These are phyloP conservation scores for Tinea trinotella DNA, from an alignment of 2,888 invertebrate species.

Conservation along the genomic window DNA sequence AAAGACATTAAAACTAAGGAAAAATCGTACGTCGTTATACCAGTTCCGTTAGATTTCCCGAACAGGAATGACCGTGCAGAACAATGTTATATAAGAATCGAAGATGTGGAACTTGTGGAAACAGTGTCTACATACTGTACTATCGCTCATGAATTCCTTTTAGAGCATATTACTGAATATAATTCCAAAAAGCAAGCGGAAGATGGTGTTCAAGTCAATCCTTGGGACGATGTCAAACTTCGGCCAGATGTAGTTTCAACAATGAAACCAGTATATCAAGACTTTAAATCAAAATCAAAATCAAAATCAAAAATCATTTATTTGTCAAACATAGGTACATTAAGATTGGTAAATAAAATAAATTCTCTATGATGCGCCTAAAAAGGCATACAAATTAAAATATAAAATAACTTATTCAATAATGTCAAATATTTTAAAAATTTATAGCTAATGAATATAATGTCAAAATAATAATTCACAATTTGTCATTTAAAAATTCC, in stretches of 20 bases:
- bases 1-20: constrained; percentile 27
- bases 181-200: constrained; percentile 52
- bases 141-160: constrained; percentile 46
- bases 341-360: no score
- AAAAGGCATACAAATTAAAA: no score
- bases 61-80: constrained; percentile 53
- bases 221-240: constrained; percentile 43
- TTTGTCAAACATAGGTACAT: no score
- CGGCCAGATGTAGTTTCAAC: background rate
- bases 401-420: no score
- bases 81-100: constrained; percentile 59
- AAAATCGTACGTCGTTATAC: constrained; percentile 39
- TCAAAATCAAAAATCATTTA: no score
- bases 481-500: no score
- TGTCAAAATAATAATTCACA: no score
- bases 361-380: no score
- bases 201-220: constrained; percentile 50
- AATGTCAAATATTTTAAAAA: no score
- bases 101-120: constrained; percentile 52
- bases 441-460: no score
- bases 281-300: no score
- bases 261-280: constrained; percentile 1
- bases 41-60: constrained; percentile 53
- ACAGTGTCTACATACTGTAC: constrained; percentile 46
- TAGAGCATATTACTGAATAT: constrained; percentile 48